A percentile compares a stretch with the other conserved stretches of the same genome.
Evolutionary conservation across 2,797 vertebrate genomes (phyloP).

Genomic region (Catharus ustulatus): DNA sequence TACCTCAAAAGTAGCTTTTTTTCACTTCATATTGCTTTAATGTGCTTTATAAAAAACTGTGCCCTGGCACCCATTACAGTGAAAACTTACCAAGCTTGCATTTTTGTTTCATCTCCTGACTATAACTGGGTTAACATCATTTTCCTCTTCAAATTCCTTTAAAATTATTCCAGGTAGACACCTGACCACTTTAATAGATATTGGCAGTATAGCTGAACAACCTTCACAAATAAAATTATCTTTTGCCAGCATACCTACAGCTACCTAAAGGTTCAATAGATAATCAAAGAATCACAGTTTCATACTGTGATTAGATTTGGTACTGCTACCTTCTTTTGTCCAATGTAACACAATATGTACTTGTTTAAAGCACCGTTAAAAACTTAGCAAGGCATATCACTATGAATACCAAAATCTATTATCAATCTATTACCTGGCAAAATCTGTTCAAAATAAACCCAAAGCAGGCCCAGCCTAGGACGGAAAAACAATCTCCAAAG

Average conservation of each 20-base stretch:
- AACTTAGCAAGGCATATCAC: not conserved
- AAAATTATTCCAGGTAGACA: not conserved
- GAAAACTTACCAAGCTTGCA: not conserved
- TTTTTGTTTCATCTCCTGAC: not conserved
- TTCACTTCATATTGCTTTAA: not conserved
- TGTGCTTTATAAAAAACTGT: not conserved
- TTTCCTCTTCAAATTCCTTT: not conserved
- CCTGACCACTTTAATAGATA: not conserved
- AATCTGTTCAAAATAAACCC: not conserved
- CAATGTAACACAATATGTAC: not conserved
- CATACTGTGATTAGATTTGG: accelerated
- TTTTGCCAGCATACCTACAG: not conserved
- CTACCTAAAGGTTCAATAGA: not conserved
- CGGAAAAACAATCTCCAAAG: accelerated
- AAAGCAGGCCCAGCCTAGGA: not conserved
- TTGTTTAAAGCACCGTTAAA: not conserved
- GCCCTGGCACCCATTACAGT: not conserved
- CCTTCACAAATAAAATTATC: not conserved
- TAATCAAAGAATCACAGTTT: not conserved
- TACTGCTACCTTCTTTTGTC: not conserved
- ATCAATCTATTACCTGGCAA: not conserved
- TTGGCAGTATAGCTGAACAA: not conserved
- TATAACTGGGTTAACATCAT: not conserved
- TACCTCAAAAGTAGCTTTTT: not conserved
- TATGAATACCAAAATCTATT: not conserved